A percentile compares a stretch with the other conserved stretches of the same genome.
Conservation (phyloP, 2,113 vertebrate genomes). For the Tylochromis polylepis region DNA sequence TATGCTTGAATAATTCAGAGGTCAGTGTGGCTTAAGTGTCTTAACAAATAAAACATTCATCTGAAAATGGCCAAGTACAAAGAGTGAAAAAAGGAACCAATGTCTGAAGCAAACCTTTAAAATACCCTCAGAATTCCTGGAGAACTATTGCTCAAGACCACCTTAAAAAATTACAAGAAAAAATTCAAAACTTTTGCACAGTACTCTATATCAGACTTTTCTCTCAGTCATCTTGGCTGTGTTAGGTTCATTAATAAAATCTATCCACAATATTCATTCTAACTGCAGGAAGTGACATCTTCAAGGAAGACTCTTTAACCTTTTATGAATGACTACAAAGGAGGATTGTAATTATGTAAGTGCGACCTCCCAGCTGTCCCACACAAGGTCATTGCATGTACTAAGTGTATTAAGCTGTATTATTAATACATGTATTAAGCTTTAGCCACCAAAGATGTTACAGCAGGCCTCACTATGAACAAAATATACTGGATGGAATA, state of each 20-base stretch:
- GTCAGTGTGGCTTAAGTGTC: not conserved
- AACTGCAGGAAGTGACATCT: not conserved
- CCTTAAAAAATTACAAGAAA: not conserved
- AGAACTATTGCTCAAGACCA: not conserved
- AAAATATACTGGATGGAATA: not conserved
- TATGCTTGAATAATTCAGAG: not conserved
- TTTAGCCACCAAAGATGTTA: slow-evolving; percentile 8
- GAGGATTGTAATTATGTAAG: slow-evolving; percentile 39
- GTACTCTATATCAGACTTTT: not conserved
- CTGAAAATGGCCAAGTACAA: not conserved
- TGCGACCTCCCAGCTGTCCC: slow-evolving; percentile 38
- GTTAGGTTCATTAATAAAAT: not conserved
- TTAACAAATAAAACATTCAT: not conserved
- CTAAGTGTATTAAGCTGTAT: too few relatives aligned
- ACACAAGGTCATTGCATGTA: slow-evolving; percentile 51
- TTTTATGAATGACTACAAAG: slow-evolving; percentile 15
- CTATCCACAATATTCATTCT: not conserved
- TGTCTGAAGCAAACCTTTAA: not conserved
- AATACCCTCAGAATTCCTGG: not conserved
- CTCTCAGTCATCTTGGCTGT: not conserved
- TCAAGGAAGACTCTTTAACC: not conserved
- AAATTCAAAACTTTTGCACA: not conserved
- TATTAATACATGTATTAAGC: slow-evolving; percentile 60
- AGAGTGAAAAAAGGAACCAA: not conserved
- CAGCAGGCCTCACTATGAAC: not conserved